phyloP scores from a whole-genome alignment of 2,797 vertebrate genomes.

The Muscicapa striata region DNA sequence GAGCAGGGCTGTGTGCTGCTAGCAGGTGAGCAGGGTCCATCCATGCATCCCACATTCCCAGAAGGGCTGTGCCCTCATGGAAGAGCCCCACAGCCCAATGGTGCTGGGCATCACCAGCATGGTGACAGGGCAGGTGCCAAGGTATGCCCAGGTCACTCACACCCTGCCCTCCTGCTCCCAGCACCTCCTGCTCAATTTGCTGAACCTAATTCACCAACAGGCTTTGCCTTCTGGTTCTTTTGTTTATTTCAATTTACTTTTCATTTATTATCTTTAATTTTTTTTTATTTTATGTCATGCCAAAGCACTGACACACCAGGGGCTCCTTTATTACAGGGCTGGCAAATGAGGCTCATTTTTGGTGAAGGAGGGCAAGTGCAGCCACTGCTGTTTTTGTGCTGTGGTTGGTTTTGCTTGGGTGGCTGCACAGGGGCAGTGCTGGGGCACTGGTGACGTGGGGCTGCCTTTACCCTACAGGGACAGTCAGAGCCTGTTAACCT shows the following conservation, averaged over 20 bases:
- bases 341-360: not conserved
- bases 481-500: not conserved
- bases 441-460: not conserved
- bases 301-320: rapidly evolving
- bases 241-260: no score
- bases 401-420: not conserved
- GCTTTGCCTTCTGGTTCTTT: not conserved
- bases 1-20: not conserved
- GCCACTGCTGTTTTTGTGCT: rapidly evolving
- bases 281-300: not conserved
- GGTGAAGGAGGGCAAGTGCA: not conserved
- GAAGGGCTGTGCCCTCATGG: not conserved
- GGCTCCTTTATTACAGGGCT: not conserved
- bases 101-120: not conserved
- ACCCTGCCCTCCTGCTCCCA: not conserved
- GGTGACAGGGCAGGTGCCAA: no score
- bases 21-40: not conserved
- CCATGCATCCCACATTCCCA: not conserved
- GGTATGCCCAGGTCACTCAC: not conserved
- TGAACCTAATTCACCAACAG: not conserved
- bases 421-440: not conserved
- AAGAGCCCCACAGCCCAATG: not conserved
- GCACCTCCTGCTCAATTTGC: not conserved
- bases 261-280: no score
- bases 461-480: not conserved